Base-by-base conservation (phyloP, 2,888 invertebrate genomes). In the Eupithecia abbreviata region DNA sequence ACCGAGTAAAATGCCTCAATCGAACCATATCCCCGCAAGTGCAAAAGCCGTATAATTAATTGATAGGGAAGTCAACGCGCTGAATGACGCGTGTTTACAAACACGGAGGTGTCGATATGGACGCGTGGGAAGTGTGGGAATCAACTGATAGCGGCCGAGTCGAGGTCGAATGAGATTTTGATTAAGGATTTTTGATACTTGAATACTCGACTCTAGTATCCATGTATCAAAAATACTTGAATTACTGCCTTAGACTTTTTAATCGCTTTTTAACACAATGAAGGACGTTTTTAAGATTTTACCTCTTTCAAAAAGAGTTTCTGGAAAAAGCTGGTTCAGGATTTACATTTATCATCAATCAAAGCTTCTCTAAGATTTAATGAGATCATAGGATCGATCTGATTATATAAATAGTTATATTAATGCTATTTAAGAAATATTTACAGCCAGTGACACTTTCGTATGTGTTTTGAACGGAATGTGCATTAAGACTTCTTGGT, bases 91-190 rank as follows among this genome's bases (percentile, higher is more conserved):
- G 62, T 62, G 30, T 62, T 62, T 62, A 62, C 62, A 62, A 62
- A 62, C 30, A 62, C 9, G 18, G 10, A 62, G 62, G 62, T 62
- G 62, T 62, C 30, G 62, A 62, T 62, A 79, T 30, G 30, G 30
- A 62, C 18, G 55, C 55, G 62, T 62, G 62, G 62, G 30, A 62
- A 62, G 10, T 4, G 62, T 62, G 62, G 62, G 62, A 62, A 30
- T 30, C 10, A 62, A 62, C 18, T 62, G 62, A 10, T n/a, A 58
- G 55, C 55, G 43, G 43, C 43, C 43, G 43, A 43, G 7, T 62
- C n/a, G n/a, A n/a, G 62, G 4, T 30, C 62, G 30, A 58, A 55
- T 58, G 62, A 18, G 18, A 62, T 62, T 62, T 30, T 2, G 62
- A 62, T 62, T 62, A 30, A 62, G 30, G 30, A 10, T 62, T 62